Conservation (phyloP, 2,888 invertebrate species). For the Plebejus anna region DNA sequence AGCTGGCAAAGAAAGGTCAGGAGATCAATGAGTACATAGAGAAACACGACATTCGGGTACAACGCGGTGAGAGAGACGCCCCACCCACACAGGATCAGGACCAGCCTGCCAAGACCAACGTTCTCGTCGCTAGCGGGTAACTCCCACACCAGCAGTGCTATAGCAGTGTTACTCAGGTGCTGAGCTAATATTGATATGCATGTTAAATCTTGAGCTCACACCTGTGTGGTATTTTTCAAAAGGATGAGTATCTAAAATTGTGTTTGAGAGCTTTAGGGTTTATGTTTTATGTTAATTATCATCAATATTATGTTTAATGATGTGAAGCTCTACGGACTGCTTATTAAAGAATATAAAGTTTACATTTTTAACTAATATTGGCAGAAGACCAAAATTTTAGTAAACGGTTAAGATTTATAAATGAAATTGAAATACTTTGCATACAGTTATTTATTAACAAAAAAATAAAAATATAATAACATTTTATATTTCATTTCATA, state of each 20-base stretch:
- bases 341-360: background rate
- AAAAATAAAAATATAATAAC: constrained; percentile 24
- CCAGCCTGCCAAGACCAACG: constrained; percentile 68
- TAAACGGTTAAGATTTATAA: background rate
- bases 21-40: constrained; percentile 96
- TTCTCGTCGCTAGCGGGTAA: constrained; percentile 74
- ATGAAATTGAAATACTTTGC: background rate
- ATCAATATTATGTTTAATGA: background rate
- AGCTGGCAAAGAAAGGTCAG: constrained; percentile 90
- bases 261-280: background rate
- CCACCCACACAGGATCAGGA: constrained; percentile 43
- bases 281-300: background rate
- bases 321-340: background rate
- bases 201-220: background rate
- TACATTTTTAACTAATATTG: background rate
- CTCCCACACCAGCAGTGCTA: background rate
- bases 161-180: background rate
- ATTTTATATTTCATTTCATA: constrained; percentile 3
- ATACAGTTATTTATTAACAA: constrained; percentile 13
- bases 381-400: background rate
- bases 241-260: background rate
- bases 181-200: background rate
- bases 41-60: constrained; percentile 91
- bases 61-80: constrained; percentile 57
- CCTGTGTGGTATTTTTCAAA: background rate